Evolutionary conservation across 2,888 invertebrate genomes (phyloP), one percentile per base, ranked within the genome.

Genomic region (Phalera bucephala): DNA sequence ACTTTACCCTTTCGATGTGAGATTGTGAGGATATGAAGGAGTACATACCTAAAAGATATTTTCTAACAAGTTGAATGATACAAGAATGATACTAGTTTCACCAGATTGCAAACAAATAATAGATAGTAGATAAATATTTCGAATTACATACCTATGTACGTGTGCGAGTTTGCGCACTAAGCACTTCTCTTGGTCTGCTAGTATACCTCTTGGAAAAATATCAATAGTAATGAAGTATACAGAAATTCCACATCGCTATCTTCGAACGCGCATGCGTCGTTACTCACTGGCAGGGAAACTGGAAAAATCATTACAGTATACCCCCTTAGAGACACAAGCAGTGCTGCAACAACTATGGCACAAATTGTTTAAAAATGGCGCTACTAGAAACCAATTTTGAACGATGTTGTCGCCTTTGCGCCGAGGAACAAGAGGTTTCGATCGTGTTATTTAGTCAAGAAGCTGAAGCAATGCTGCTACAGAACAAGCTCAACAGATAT

Each of bases 401-500:
- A 48, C 72, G 84, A 50, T 82, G 90, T 68, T 94, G 94, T 73
- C 91, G 94, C 50, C 91, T 94, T 54, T 94, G 94, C 80, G 92
- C 91, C 45, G 85, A 90, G 53, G 91, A 92, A 64, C 90, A 90
- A 57, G 90, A 91, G 64, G 90, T 91, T 54, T 91, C 92, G 35
- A 82, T 93, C 55, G 91, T 91, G 85, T 90, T 93, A 78, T 93
- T 93, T 69, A 91, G 93, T 61, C 91, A 91, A 61, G 93, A 93
- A 82, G 93, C 93, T 40, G 91, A 91, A 72, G 91, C 91, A 64
- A 90, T 92, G 80, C 91, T 91, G 63, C 85, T 94, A 41, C 91
- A 92, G 68, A 91, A 92, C 47, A 93, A 93, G 83, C 92, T 94
- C 56, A 91, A 91, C 65, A 92, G 92, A 83, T 94, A 94, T 85